phyloP scores from a whole-genome alignment of 2,113 vertebrate genomes.

The Phaethon lepturus region DNA sequence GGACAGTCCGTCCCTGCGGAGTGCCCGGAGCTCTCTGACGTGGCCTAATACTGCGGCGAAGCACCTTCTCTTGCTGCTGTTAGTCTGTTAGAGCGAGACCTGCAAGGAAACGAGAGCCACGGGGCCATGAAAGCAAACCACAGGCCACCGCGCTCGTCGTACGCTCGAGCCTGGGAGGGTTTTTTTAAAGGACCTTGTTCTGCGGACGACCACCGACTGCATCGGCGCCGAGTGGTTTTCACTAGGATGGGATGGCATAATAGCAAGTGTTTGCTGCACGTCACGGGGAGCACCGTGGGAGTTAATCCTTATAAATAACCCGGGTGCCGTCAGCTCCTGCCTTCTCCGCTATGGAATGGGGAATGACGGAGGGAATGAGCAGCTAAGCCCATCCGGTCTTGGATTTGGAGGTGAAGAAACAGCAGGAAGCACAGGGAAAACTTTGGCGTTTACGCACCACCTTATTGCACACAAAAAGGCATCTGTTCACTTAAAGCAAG shows the following conservation, averaged over 20 bases:
- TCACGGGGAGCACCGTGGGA: background rate
- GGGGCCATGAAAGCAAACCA: background rate
- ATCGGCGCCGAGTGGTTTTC: background rate
- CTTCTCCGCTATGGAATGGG: background rate
- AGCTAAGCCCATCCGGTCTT: background rate
- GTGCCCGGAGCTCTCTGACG: rapidly evolving
- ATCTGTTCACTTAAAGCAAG: background rate
- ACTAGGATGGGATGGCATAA: background rate
- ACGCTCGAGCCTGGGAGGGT: background rate
- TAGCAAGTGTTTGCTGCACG: background rate
- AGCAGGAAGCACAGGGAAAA: background rate
- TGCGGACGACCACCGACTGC: background rate
- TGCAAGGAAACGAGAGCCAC: background rate
- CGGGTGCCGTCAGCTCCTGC: conserved; percentile 16
- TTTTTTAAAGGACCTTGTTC: background rate
- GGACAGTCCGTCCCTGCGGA: background rate
- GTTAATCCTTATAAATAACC: conserved; percentile 40
- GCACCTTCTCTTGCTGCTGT: background rate
- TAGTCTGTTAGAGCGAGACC: background rate
- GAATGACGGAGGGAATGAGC: background rate
- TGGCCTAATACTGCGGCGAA: rapidly evolving
- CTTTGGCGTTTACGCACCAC: no score
- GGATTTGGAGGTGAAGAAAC: background rate
- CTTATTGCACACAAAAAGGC: background rate
- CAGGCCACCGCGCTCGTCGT: rapidly evolving